phyloP scores from a whole-genome alignment of 2,113 vertebrate genomes.

The Seriola quinqueradiata region DNA sequence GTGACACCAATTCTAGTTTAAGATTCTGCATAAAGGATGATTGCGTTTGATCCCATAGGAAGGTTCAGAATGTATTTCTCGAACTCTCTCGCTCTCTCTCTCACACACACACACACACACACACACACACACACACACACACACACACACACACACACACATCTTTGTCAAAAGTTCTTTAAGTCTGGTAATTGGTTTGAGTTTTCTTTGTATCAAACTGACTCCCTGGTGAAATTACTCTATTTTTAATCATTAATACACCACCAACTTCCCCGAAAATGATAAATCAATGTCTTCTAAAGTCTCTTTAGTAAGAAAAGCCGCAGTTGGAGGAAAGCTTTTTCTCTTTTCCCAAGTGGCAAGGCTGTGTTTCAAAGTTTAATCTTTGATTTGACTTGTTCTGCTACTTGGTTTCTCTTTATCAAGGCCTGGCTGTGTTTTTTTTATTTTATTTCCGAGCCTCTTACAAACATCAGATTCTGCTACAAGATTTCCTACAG shows the following conservation, averaged over 20 bases:
- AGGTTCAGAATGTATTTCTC: background rate
- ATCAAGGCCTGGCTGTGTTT: background rate
- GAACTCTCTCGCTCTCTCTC: background rate
- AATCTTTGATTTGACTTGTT: slow-evolving; percentile 30
- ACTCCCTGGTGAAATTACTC: slow-evolving; percentile 22
- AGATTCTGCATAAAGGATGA: background rate
- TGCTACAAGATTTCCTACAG: slow-evolving; percentile 22
- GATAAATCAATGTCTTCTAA: slow-evolving; percentile 27
- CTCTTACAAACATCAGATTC: slow-evolving; percentile 27
- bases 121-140: slow-evolving; percentile 23
- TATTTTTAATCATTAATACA: slow-evolving; percentile 38
- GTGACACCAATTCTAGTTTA: background rate
- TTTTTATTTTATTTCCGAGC: background rate
- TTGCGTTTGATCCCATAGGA: background rate
- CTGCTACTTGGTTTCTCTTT: slow-evolving; percentile 20
- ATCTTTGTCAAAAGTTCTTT: slow-evolving; percentile 14
- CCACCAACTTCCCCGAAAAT: background rate
- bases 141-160: slow-evolving; percentile 3
- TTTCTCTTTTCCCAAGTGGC: background rate
- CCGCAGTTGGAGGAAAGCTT: background rate
- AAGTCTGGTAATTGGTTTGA: slow-evolving; percentile 42
- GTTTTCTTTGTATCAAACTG: slow-evolving; percentile 13
- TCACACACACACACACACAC: background rate
- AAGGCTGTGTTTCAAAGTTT: slow-evolving; percentile 10
- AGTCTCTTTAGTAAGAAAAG: slow-evolving; percentile 20